Conservation (phyloP, 2,888 invertebrate species). For the Cosmopolites sordidus region DNA sequence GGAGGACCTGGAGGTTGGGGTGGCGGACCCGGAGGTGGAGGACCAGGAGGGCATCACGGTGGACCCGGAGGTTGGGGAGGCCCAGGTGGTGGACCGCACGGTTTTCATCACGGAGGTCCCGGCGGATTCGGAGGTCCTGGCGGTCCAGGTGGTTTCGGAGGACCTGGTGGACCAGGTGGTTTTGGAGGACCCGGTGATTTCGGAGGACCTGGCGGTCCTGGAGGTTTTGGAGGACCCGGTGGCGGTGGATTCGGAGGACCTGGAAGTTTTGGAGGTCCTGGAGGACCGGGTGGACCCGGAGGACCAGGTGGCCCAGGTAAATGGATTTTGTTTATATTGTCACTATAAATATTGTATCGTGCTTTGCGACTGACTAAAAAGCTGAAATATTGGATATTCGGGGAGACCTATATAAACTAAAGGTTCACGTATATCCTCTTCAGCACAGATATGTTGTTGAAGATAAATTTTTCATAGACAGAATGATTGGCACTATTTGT, state of each 20-base stretch:
- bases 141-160: constrained; percentile 5
- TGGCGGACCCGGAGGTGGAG: constrained; percentile 4
- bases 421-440: no score
- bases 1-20: no score
- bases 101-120: constrained; percentile 5
- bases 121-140: not conserved
- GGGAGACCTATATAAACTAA: no score
- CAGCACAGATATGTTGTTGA: no score
- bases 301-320: not conserved
- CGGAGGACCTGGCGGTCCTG: not conserved
- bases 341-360: no score
- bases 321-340: not conserved
- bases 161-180: not conserved
- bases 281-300: not conserved
- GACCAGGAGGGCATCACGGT: not conserved
- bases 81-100: constrained; percentile 2
- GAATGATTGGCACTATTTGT: no score
- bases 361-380: no score
- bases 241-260: constrained; percentile 1
- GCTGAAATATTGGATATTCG: no score
- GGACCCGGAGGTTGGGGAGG: not conserved
- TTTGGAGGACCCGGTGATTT: constrained; percentile 5
- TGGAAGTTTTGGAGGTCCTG: not conserved
- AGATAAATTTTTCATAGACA: no score
- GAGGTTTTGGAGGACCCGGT: constrained; percentile 1